Evolutionary conservation across 2,888 invertebrate species (phyloP), one percentile per base, ranked within the genome.

Genomic region (Pristionchus fissidentatus): DNA sequence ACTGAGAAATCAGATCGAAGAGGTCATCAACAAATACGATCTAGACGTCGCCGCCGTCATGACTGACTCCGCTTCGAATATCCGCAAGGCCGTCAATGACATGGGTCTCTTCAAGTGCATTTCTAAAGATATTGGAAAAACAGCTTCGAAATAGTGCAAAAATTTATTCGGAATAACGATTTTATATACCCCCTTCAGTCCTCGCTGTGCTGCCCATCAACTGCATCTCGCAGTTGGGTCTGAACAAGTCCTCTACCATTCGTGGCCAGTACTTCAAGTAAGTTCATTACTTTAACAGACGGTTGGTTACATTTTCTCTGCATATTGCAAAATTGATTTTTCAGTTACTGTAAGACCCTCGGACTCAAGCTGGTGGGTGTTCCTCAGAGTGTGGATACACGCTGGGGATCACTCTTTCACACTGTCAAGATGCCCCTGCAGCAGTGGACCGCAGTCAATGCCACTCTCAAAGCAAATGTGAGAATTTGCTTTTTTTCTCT

Each of bases 31-130:
- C 1, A 43, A 75, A 38, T 75, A 29, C 46, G n/a, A 75, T 1
- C 46, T 75, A 46, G 75, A 75, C 15, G 75, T 75, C 46, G 46
- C 46, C 3, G n/a, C 75, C 1, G 46, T 75, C 46, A 49, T 75
- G 1, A 46, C 75, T 32, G 75, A 75, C 19, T 75, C 75, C 1
- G 75, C 43, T 19, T 75, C 75, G 26, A 75, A 46, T 29, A 75
- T 75, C n/a, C 7, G 46, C 19, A 75, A 75, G 29, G 75, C 75
- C 19, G 46, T 75, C 3, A 75, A 75, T 7, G 75, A 75, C 19
- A 43, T 75, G 46, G 29, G 29, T 7, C 43, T 43, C 43, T 43
- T 43, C n/a, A 73, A 73, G 73, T 73, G n/a, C n/a, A n/a, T n/a
- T n/a, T n/a, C n/a, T n/a, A n/a, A n/a, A n/a, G n/a, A n/a, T n/a